These are phyloP conservation scores for Drosophila malerkotliana DNA, from an alignment of 1,140 invertebrate species.

Conservation along the genomic window DNA sequence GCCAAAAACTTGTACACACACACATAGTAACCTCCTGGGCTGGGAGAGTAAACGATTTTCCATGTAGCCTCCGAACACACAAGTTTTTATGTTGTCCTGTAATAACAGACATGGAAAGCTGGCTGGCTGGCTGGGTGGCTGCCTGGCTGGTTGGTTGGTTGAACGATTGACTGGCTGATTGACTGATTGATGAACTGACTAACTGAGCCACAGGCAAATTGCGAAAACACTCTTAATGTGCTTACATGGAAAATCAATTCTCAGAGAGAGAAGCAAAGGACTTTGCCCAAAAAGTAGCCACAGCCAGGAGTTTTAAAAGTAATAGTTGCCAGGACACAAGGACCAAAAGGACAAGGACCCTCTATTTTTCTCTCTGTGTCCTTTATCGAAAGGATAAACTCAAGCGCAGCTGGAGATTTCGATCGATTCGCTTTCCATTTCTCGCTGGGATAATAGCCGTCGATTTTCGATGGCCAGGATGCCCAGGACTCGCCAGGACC, in stretches of 20 bases:
- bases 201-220: constrained; percentile 40
- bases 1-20: constrained; percentile 1
- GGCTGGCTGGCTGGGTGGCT: constrained; percentile 7
- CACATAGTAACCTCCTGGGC: neutral
- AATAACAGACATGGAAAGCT: constrained; percentile 62
- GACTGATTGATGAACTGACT: constrained; percentile 49
- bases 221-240: constrained; percentile 61
- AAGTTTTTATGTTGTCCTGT: constrained; percentile 57
- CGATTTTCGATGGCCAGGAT: neutral
- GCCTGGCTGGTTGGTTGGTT: constrained; percentile 3
- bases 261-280: constrained; percentile 5
- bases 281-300: constrained; percentile 1
- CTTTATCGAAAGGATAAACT: constrained; percentile 22
- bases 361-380: neutral
- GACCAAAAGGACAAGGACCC: neutral
- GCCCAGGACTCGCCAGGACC: too few species aligned
- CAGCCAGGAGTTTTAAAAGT: constrained; percentile 22
- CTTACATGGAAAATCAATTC: constrained; percentile 78
- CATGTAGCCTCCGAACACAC: constrained; percentile 51
- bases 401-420: constrained; percentile 42
- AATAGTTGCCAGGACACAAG: constrained; percentile 8
- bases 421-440: constrained; percentile 41
- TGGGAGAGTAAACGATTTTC: constrained; percentile 64
- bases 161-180: constrained; percentile 14
- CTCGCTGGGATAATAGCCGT: constrained; percentile 4